phyloP scores from a whole-genome alignment of 2,797 vertebrate genomes.

The Pempheris klunzingeri region DNA sequence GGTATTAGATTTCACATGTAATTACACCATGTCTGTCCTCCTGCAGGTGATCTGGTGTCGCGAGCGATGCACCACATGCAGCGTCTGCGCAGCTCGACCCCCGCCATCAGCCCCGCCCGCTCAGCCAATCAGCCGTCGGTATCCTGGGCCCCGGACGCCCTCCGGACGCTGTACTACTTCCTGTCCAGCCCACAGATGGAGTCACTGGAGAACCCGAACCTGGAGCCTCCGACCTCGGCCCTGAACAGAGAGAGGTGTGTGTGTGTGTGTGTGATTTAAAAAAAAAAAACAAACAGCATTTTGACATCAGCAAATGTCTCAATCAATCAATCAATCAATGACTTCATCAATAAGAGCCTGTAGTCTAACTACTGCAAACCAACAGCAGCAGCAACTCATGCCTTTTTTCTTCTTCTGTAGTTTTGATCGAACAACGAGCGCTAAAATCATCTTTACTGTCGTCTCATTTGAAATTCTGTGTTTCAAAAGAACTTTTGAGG shows the following conservation, averaged over 20 bases:
- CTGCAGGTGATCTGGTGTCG: constrained; percentile 93
- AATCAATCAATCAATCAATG: too few relatives aligned
- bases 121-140: constrained; percentile 87
- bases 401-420: background rate
- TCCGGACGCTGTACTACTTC: constrained; percentile 96
- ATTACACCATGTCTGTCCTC: background rate
- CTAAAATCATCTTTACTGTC: background rate
- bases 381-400: background rate
- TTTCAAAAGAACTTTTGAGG: too few relatives aligned
- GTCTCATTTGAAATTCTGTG: too few relatives aligned
- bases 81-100: constrained; percentile 83
- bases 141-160: constrained; percentile 93
- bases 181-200: constrained; percentile 95
- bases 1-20: too few relatives aligned
- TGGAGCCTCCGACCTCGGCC: constrained; percentile 89
- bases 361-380: background rate
- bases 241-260: constrained; percentile 90
- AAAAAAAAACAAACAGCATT: background rate
- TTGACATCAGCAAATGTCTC: too few relatives aligned
- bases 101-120: constrained; percentile 81
- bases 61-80: constrained; percentile 96
- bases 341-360: background rate
- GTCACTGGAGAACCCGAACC: constrained; percentile 93
- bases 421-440: background rate
- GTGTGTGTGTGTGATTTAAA: background rate